These are phyloP conservation scores for Chloroceryle aenea DNA, from an alignment of 2,113 vertebrate species.

Conservation along the genomic window DNA sequence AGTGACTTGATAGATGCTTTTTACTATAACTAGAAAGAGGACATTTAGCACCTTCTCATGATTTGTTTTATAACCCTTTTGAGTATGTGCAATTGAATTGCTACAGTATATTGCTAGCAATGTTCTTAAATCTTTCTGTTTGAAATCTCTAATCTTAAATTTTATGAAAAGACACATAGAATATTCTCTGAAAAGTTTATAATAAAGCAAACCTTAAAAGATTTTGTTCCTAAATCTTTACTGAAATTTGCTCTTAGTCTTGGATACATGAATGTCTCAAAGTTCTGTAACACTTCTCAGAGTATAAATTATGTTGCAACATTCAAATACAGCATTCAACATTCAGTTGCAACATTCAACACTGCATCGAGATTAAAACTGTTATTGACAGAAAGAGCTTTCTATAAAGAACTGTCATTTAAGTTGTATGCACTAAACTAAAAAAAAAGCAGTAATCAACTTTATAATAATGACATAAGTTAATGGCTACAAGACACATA, in stretches of 20 bases:
- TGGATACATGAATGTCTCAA: neutral
- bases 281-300: neutral
- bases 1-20: constrained; percentile 27
- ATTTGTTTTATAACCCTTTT: neutral
- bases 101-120: neutral
- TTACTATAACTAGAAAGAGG: neutral
- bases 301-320: neutral
- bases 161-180: neutral
- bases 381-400: neutral
- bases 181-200: neutral
- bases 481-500: neutral
- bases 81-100: neutral
- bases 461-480: neutral
- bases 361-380: neutral
- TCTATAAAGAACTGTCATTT: neutral
- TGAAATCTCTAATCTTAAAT: neutral
- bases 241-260: neutral
- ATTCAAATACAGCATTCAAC: too few species aligned
- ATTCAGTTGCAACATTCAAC: neutral
- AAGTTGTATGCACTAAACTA: neutral
- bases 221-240: neutral
- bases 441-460: neutral
- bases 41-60: neutral
- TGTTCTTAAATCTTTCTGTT: neutral
- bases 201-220: neutral